These are phyloP conservation scores for Danio aesculapii DNA, from an alignment of 2,797 vertebrate genomes.

Conservation along the genomic window DNA sequence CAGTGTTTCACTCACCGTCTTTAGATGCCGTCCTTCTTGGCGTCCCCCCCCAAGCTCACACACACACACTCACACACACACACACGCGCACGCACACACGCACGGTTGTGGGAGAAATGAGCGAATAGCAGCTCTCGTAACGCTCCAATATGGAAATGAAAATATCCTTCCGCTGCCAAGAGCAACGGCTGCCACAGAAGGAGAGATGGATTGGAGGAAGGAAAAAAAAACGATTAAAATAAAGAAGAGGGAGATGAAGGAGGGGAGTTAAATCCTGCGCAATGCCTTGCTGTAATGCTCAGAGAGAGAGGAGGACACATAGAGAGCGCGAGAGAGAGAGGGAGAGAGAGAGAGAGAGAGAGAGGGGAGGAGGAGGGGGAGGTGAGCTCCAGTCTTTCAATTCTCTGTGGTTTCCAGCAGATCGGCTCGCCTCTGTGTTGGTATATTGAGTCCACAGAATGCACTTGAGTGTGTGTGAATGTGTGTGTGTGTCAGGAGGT, in stretches of 20 bases:
- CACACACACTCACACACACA: slow-evolving; percentile 36
- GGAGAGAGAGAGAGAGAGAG: not conserved
- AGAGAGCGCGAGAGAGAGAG: slow-evolving; percentile 31
- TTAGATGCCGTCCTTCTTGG: slow-evolving; percentile 49
- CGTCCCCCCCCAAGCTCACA: slow-evolving; percentile 26
- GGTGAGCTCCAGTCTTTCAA: slow-evolving; percentile 48
- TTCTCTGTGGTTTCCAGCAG: slow-evolving; percentile 66
- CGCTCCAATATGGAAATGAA: slow-evolving; percentile 57
- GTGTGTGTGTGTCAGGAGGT: slow-evolving; percentile 49
- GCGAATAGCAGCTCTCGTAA: slow-evolving; percentile 61
- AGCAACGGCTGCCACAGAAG: slow-evolving; percentile 64
- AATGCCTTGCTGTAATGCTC: slow-evolving; percentile 59
- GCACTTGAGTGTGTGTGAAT: slow-evolving; percentile 54
- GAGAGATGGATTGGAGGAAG: slow-evolving; percentile 62
- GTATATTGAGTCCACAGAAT: slow-evolving; percentile 77
- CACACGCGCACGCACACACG: slow-evolving; percentile 26
- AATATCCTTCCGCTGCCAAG: slow-evolving; percentile 65
- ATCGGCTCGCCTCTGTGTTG: slow-evolving; percentile 71
- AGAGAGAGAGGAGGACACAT: slow-evolving; percentile 40
- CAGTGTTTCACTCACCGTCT: slow-evolving; percentile 53
- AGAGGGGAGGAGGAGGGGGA: not conserved
- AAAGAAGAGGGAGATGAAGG: slow-evolving; percentile 66
- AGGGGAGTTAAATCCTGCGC: slow-evolving; percentile 60
- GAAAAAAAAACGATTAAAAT: slow-evolving; percentile 67
- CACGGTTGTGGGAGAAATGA: slow-evolving; percentile 50